These are phyloP conservation scores for Ceratotherium simum DNA, from an alignment of 2,113 vertebrate genomes.

Conservation along the genomic window DNA sequence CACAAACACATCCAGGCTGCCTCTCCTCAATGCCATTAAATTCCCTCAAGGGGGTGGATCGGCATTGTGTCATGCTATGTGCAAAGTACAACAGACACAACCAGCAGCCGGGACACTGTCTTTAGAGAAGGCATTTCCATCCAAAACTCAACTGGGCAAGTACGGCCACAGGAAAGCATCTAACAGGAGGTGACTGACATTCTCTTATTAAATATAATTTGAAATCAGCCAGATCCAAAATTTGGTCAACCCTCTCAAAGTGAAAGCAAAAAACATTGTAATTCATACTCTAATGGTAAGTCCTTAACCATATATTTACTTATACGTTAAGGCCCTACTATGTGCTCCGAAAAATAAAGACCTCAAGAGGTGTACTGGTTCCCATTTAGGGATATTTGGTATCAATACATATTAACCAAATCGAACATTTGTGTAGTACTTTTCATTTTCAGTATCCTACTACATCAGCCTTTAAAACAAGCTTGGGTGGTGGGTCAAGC, in stretches of 20 bases:
- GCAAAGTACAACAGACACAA: background rate
- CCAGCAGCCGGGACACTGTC: background rate
- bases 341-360: slow-evolving; percentile 35
- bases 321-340: background rate
- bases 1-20: background rate
- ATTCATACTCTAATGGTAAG: background rate
- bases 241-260: background rate
- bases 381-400: background rate
- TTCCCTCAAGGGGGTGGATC: background rate
- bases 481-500: background rate
- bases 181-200: background rate
- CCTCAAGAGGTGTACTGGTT: background rate
- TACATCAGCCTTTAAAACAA: background rate
- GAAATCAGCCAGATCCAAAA: slow-evolving; percentile 13
- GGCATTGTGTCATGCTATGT: rapidly evolving
- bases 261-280: background rate
- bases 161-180: background rate
- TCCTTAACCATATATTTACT: background rate
- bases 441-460: slow-evolving; percentile 9
- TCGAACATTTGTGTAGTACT: background rate
- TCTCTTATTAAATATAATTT: background rate
- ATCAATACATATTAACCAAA: background rate
- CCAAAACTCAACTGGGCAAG: background rate
- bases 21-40: background rate
- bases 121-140: background rate